Evolutionary conservation across 2,113 vertebrate species (phyloP).

Genomic region (Leptodactylus fuscus): DNA sequence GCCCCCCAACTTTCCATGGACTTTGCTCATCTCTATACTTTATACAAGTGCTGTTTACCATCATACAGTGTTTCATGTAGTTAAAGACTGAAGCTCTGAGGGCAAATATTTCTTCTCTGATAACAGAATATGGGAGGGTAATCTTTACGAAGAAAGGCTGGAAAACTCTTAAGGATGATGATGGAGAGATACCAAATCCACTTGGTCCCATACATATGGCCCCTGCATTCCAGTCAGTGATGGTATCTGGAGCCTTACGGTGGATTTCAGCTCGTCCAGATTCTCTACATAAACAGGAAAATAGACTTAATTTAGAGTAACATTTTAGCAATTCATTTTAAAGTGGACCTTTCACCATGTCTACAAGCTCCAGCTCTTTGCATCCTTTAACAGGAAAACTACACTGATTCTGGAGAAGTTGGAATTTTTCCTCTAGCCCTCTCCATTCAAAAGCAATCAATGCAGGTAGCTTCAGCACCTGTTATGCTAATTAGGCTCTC

Average conservation of each 20-base stretch:
- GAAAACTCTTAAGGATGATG: constrained; percentile 74
- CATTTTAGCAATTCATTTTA: background rate
- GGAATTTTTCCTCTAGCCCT: no score
- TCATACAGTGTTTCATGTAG: constrained; percentile 73
- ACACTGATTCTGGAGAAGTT: no score
- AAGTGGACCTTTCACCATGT: no score
- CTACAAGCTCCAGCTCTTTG: no score
- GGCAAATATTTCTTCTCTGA: constrained; percentile 83
- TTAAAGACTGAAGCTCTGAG: constrained; percentile 86
- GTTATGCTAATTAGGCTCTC: no score
- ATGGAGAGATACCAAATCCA: constrained; percentile 82
- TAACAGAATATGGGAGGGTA: constrained; percentile 85
- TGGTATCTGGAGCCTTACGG: constrained; percentile 79
- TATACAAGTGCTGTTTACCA: constrained; percentile 64
- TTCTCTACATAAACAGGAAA: constrained; percentile 63
- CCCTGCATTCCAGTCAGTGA: constrained; percentile 84
- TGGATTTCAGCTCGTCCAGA: constrained; percentile 63
- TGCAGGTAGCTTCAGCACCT: no score
- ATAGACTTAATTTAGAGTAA: background rate
- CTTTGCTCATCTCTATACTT: no score
- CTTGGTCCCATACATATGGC: constrained; percentile 80
- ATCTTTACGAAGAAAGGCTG: constrained; percentile 87
- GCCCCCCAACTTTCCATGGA: no score
- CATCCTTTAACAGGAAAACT: no score
- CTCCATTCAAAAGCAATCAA: no score